Conservation (phyloP, 1,140 invertebrate species). For the Drosophila littoralis region DNA sequence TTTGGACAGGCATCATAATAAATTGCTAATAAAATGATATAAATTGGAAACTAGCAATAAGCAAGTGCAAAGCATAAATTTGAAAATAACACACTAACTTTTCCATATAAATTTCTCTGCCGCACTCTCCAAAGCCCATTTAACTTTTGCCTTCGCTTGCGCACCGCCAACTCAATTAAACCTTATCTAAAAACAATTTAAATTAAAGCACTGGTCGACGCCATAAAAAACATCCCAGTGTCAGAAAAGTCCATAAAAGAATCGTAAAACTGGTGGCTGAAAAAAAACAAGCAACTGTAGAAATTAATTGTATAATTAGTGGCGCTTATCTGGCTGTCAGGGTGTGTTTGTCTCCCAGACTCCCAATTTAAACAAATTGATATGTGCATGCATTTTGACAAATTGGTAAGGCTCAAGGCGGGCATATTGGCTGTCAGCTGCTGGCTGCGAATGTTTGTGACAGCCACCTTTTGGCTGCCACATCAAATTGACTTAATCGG, state of each 20-base stretch:
- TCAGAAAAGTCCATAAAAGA: conserved; percentile 55
- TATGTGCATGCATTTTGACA: background rate
- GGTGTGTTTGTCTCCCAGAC: background rate
- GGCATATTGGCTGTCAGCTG: background rate
- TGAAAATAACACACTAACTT: background rate
- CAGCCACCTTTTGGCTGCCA: conserved; percentile 28
- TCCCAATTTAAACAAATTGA: conserved; percentile 19
- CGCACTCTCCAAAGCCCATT: conserved; percentile 3
- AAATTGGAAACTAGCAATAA: background rate
- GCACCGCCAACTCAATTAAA: conserved; percentile 46
- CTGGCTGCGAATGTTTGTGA: conserved; percentile 1
- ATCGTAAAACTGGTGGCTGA: conserved; percentile 50
- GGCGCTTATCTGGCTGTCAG: conserved; percentile 23
- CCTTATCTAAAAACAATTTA: conserved; percentile 77
- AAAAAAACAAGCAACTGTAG: conserved; percentile 24
- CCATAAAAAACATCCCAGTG: conserved; percentile 49
- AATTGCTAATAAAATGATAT: conserved; percentile 12
- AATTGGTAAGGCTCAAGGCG: background rate
- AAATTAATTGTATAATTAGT: conserved; percentile 77
- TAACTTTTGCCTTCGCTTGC: conserved; percentile 38
- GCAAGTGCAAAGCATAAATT: no score
- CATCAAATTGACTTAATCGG: conserved; percentile 58
- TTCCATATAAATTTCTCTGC: background rate
- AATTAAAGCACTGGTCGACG: conserved; percentile 59
- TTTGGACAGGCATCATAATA: background rate